Percentiles rank a stretch among this genome's conserved stretches.
These are phyloP conservation scores for Hippasteria phrygiana DNA, from an alignment of 53 echinoderm and acorn worm species.

Conservation along the genomic window DNA sequence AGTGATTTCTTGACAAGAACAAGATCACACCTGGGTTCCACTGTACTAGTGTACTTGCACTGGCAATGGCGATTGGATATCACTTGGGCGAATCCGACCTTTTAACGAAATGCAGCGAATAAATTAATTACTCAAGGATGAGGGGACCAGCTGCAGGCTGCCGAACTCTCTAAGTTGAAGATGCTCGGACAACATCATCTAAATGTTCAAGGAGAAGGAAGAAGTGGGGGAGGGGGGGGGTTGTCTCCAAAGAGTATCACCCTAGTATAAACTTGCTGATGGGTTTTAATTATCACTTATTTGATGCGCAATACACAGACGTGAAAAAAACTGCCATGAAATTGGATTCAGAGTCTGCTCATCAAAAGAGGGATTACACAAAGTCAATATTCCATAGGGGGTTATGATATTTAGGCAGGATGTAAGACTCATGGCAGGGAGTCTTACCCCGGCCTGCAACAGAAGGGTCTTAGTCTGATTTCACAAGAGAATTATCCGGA, in stretches of 20 bases:
- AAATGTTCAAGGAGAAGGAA: neutral
- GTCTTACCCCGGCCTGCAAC: neutral
- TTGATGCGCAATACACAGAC: too few relatives aligned
- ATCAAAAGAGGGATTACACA: too few relatives aligned
- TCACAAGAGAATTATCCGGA: conserved; percentile 9
- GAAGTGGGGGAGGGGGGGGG: neutral
- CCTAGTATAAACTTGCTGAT: too few relatives aligned
- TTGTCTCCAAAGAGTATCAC: neutral
- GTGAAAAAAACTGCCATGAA: too few relatives aligned
- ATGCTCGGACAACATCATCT: neutral
- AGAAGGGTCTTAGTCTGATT: conserved; percentile 27
- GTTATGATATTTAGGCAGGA: neutral
- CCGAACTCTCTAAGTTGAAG: neutral
- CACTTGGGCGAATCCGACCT: conserved; percentile 26
- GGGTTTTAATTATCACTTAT: too few relatives aligned
- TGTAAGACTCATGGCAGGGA: neutral
- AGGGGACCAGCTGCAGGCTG: conserved; percentile 44
- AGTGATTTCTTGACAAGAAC: neutral
- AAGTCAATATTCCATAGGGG: conserved; percentile 2
- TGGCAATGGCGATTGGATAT: conserved; percentile 29
- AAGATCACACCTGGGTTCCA: conserved; percentile 27
- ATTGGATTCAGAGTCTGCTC: too few relatives aligned
- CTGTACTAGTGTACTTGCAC: conserved; percentile 2
- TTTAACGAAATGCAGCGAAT: conserved; percentile 47
- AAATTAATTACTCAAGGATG: conserved; percentile 52